Evolutionary conservation across 2,888 invertebrate species (phyloP).

Genomic region (Neocrepidodera transversa): DNA sequence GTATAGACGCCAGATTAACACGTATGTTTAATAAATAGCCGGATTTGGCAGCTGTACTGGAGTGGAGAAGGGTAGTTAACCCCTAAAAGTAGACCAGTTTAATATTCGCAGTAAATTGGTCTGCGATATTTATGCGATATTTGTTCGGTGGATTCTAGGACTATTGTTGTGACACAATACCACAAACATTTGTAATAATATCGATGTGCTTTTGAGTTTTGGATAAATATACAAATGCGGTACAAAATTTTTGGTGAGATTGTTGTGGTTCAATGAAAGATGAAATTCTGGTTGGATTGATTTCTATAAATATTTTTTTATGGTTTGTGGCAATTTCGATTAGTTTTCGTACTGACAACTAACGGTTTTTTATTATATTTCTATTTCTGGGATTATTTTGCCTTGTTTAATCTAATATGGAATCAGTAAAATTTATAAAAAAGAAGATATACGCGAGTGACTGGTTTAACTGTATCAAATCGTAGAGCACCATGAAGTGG

Average conservation of each 20-base stretch:
- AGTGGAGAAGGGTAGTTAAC: conserved; percentile 55
- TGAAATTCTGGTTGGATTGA: conserved; percentile 18
- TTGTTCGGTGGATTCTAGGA: conserved; percentile 42
- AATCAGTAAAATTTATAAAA: no score
- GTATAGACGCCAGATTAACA: conserved; percentile 58
- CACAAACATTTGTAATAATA: conserved; percentile 63
- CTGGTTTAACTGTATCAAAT: no score
- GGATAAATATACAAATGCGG: conserved; percentile 49
- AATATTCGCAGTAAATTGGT: background rate
- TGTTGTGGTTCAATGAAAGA: conserved; percentile 41
- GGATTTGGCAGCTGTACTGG: conserved; percentile 60
- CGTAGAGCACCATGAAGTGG: no score
- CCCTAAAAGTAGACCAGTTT: conserved; percentile 43
- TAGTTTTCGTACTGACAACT: conserved; percentile 18
- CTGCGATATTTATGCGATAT: background rate
- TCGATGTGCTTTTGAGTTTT: conserved; percentile 61
- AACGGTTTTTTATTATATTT: conserved; percentile 6
- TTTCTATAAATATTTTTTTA: conserved; percentile 22
- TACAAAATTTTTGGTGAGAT: conserved; percentile 40
- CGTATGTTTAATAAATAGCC: conserved; percentile 63
- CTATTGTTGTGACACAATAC: conserved; percentile 61
- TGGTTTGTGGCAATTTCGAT: conserved; percentile 26
- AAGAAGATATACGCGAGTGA: no score
- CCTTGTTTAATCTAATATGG: no score
- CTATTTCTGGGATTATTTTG: no score